Evolutionary conservation across 2,113 vertebrate species (phyloP), one percentile per base, ranked within the genome.

Genomic region (Xyliphius kryptos): DNA sequence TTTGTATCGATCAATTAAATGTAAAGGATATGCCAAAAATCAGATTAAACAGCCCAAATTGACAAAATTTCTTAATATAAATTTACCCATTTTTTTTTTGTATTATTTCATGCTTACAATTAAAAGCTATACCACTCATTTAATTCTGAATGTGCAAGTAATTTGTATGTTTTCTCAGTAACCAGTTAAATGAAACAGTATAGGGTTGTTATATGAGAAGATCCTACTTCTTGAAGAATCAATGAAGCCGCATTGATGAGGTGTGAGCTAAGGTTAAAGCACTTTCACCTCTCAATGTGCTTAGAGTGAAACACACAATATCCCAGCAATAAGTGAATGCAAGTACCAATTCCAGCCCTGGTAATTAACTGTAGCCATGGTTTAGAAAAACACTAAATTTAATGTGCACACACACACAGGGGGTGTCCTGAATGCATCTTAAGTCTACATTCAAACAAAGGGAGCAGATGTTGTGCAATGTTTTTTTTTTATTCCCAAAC

Each of bases 391-490:
- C 14, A 8, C 7, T 16, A 32, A 41, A 38, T 32, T 51, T 13
- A 48, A 55, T 63, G 54, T 36, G 41, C 17, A 9, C 20, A 4
- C 49, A 5, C 7, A 36, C 40, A 14, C 9, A 14, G 9, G 14
- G 12, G 17, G 16, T 13, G 16, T 55, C 62, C 62, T 52, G 3
- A 16, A 47, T 48, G 63, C 13, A 20, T 56, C 38, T 47, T 22
- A 8, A n/a, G 6, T 21, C 20, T 5, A 22, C 47, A 38, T 36
- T 15, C 44, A 32, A 57, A 65, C 9, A 32, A 55, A 9, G 40
- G 19, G 48, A 59, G 57, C 67, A 73, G 71, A 73, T 73, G 71
- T 62, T 66, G 53, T 62, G 21, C 37, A 14, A 38, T 47, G 22
- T 13, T 41, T 20, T 22, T 26, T n/a, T 60, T 36, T 68, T 52